phyloP scores from a whole-genome alignment of 2,113 vertebrate species.

The Ranitomeya imitator region DNA sequence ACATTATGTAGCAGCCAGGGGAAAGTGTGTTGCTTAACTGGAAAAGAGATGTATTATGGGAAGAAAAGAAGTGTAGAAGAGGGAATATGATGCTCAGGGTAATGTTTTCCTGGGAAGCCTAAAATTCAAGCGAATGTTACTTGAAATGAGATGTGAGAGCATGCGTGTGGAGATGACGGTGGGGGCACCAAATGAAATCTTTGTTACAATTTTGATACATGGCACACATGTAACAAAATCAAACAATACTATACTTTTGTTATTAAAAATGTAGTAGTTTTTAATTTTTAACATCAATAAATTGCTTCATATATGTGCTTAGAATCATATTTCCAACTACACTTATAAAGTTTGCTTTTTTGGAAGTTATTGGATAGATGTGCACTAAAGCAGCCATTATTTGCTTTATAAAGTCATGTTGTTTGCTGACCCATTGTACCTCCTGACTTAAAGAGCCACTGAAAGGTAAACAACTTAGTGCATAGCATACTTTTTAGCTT shows the following conservation, averaged over 20 bases:
- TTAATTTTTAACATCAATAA: neutral
- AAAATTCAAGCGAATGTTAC: no score
- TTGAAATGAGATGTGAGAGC: no score
- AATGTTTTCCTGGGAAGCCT: no score
- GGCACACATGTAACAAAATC: neutral
- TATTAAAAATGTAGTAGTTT: neutral
- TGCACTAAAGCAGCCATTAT: neutral
- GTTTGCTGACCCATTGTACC: conserved; percentile 39
- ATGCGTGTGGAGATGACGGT: no score
- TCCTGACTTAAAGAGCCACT: conserved; percentile 34
- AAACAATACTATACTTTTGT: neutral
- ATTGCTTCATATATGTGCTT: neutral
- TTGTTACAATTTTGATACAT: neutral
- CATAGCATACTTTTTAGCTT: conserved; percentile 42
- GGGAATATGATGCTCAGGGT: no score
- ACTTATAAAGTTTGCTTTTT: neutral
- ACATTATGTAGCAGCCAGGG: no score
- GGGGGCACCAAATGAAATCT: no score
- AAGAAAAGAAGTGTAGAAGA: no score
- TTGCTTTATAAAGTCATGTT: conserved; percentile 21
- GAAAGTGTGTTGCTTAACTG: no score
- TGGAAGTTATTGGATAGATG: neutral
- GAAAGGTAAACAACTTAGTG: conserved; percentile 52
- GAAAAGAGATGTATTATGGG: no score
- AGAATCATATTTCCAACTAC: neutral